Evolutionary conservation across 2,113 vertebrate species (phyloP).

Genomic region (Erinaceus europaeus): DNA sequence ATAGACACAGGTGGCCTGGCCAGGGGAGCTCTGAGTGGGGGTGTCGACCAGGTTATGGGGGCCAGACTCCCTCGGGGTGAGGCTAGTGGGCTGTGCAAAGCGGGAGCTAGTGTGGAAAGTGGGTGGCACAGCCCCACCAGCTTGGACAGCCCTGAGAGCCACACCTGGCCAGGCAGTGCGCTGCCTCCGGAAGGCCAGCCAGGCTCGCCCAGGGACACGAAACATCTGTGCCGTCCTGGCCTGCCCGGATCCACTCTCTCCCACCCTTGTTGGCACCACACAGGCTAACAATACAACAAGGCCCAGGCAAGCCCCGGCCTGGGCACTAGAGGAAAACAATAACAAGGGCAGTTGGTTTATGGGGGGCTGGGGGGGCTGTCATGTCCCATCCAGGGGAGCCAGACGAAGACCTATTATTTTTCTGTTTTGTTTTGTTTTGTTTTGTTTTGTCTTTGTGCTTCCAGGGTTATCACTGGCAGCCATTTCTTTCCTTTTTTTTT

Average conservation of each 20-base stretch:
- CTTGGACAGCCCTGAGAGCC: constrained; percentile 69
- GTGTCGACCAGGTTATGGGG: too few relatives aligned
- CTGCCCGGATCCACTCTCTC: constrained; percentile 72
- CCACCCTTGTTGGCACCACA: constrained; percentile 62
- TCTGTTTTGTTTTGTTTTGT: too few relatives aligned
- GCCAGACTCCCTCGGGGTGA: constrained; percentile 50
- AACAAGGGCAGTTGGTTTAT: constrained; percentile 44
- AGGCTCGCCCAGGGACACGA: constrained; percentile 67
- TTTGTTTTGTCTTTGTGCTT: too few relatives aligned
- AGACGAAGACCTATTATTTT: too few relatives aligned
- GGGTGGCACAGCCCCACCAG: constrained; percentile 60
- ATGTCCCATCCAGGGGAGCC: constrained; percentile 31
- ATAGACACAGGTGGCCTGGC: not conserved
- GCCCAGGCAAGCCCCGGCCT: constrained; percentile 69
- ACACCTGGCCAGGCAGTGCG: constrained; percentile 67
- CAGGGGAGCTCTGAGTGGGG: not conserved
- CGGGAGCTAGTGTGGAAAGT: constrained; percentile 65
- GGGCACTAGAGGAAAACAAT: constrained; percentile 67
- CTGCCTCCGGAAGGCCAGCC: constrained; percentile 51
- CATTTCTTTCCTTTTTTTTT: too few relatives aligned
- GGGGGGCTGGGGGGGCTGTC: constrained; percentile 37
- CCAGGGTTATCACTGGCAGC: too few relatives aligned
- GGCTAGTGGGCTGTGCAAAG: constrained; percentile 49
- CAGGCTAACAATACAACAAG: constrained; percentile 70
- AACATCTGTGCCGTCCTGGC: constrained; percentile 70